Base-by-base conservation (phyloP, 2,888 invertebrate species). In the Noctua fimbriata region DNA sequence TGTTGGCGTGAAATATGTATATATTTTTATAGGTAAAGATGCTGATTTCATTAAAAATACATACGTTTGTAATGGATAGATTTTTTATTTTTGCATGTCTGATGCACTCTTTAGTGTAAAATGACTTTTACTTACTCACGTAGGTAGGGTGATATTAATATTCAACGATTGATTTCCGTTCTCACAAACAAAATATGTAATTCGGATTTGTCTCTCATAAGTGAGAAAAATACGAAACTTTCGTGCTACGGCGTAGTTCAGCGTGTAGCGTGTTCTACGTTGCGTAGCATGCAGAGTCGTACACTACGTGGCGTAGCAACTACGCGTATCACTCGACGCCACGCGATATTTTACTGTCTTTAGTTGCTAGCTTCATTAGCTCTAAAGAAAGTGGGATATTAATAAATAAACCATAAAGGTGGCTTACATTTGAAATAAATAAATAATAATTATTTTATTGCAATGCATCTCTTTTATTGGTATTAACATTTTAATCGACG, bases 1-100 rank as follows among this genome's bases (percentile, higher is more conserved):
- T 1, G 66, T 78, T 88, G 88, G 83, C 78, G 32, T 78, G 60
- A 24, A 28, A 63, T 24, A 24, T 12, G 14, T 52, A 16, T 1
- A 10, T n/a, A 5, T 58, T 70, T n/a, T 24, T 4, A n/a, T 16
- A 47, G 28, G 44, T 44, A 44, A 9, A 1, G 55, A 41, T n/a
- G 0, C 41, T 14, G 14, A 0, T 28, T 60, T 58, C 1, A 21
- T 14, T 2, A 12, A n/a, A 4, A 28, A 24, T 21, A 55, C 24
- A 24, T 24, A n/a, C 12, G 28, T n/a, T 70, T 71, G 24, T 10
- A 18, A 24, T 36, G 32, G 1, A 7, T 21, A 47, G 18, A 18
- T 47, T 32, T 2, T 65, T 32, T n/a, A n/a, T n/a, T 24, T 24
- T 12, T 32, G 41, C 1, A 14, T 44, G 1, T 44, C 14, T 44